Evolutionary conservation across 2,113 vertebrate genomes (phyloP), one percentile per base, ranked within the genome.

Genomic region (Xiphophorus maculatus): DNA sequence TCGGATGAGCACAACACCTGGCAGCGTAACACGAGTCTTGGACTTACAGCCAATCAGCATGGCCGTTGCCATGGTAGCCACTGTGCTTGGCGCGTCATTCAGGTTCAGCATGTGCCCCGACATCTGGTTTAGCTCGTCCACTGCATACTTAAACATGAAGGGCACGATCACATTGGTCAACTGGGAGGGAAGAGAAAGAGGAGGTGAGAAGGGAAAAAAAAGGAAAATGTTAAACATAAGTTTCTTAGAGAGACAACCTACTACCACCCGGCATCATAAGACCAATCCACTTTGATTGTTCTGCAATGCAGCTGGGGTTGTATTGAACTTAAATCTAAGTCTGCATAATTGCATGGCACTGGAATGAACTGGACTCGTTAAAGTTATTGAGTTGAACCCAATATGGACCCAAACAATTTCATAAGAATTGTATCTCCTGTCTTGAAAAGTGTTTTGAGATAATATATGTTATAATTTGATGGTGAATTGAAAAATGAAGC

Each of bases 101-200:
- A 99, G 95, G 95, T 97, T 96, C 89, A 99, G 95, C 91, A 97
- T 93, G 83, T 96, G 96, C 93, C 97, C 98, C 76, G 97, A 99
- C 87, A 98, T 92, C 95, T 98, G 95, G 95, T 99, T 99, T 87
- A 99, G 97, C 93, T 75, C 94, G 90, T 99, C 98, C 91, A 99
- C 97, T 84, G 96, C 98, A 91, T 97, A 98, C 94, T 99, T 99
- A 96, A 99, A 99, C 97, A 99, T 99, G 96, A 99, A 98, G 84
- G 98, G 98, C 91, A 99, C 97, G 89, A 92, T 76, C 72, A 99
- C 96, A 84, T 98, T 99, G 95, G 97, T 97, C 82, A 96, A 90
- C 98, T 99, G 91, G 88, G 74, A 69, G 85, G 64, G 60, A 37
- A 84, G 70, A 87, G 71, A 66, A 63, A 29, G 63, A 62, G 70